phyloP scores from a whole-genome alignment of 2,113 vertebrate species.

The Chrysemys picta region DNA sequence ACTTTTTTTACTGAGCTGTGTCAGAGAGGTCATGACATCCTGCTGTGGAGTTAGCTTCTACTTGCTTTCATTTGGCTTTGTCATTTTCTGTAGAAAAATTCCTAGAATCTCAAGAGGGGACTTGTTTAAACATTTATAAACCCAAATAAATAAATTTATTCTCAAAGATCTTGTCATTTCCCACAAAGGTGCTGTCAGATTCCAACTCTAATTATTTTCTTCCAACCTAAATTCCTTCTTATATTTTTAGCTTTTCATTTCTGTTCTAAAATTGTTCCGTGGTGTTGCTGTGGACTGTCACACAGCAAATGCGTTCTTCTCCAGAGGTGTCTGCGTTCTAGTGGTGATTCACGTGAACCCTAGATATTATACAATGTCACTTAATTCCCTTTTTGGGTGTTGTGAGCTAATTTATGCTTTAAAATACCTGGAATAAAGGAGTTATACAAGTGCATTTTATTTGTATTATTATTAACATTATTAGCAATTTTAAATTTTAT shows the following conservation, averaged over 20 bases:
- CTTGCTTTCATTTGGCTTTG: background rate
- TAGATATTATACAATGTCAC: background rate
- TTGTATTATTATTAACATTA: background rate
- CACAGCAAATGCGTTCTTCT: fast-evolving
- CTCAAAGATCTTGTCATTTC: background rate
- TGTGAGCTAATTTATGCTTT: background rate
- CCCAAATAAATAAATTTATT: background rate
- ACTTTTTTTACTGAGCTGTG: background rate
- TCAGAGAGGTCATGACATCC: background rate
- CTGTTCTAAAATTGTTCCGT: background rate
- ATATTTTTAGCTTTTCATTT: background rate
- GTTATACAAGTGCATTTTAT: background rate
- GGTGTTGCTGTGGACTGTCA: background rate
- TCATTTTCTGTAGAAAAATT: background rate
- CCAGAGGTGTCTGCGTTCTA: background rate
- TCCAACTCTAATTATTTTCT: background rate
- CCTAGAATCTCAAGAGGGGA: background rate
- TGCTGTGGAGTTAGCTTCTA: background rate
- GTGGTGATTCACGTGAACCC: background rate
- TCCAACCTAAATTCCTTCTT: background rate
- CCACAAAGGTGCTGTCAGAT: background rate
- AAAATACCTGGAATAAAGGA: background rate
- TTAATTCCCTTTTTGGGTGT: background rate
- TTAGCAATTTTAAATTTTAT: background rate
- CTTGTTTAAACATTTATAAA: too few species aligned